Percentiles rank a stretch among this genome's conserved stretches.
Evolutionary conservation across 2,888 invertebrate species (phyloP).

Genomic region (Lapara coniferarum): DNA sequence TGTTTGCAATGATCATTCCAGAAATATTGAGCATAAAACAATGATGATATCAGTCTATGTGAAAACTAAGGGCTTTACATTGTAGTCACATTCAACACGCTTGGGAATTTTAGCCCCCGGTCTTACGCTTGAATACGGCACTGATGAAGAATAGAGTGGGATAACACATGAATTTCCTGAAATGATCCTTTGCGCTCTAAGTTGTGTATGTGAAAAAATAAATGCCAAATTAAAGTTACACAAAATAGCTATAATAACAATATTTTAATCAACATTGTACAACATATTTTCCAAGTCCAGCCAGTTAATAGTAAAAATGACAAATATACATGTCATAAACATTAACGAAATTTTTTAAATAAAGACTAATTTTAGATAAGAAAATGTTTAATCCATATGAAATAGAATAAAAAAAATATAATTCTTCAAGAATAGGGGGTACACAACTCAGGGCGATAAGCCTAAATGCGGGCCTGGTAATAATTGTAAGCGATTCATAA

Average conservation of each 20-base stretch:
- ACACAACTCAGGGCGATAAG: slow-evolving; percentile 2
- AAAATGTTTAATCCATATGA: background rate
- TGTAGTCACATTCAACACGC: background rate
- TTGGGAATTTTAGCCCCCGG: background rate
- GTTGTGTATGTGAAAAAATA: slow-evolving; percentile 5
- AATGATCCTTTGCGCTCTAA: slow-evolving; percentile 1
- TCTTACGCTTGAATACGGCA: background rate
- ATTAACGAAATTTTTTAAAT: no score
- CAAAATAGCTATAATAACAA: no score
- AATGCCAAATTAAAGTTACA: background rate
- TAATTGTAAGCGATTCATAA: slow-evolving; percentile 21
- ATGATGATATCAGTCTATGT: slow-evolving; percentile 7
- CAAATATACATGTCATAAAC: no score
- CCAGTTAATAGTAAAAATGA: no score
- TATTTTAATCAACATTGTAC: no score
- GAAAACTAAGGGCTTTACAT: background rate
- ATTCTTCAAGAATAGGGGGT: no score
- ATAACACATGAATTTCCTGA: background rate
- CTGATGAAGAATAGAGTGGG: background rate
- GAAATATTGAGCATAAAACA: background rate
- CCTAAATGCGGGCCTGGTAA: slow-evolving; percentile 21
- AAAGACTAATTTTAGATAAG: no score
- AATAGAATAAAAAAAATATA: background rate
- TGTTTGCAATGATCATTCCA: slow-evolving; percentile 2
- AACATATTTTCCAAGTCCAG: no score